A percentile compares a stretch with the other conserved stretches of the same genome.
Evolutionary conservation across 92 coral and sea anemone genomes (phyloP).

Genomic region (Parazoanthus atlanticus): DNA sequence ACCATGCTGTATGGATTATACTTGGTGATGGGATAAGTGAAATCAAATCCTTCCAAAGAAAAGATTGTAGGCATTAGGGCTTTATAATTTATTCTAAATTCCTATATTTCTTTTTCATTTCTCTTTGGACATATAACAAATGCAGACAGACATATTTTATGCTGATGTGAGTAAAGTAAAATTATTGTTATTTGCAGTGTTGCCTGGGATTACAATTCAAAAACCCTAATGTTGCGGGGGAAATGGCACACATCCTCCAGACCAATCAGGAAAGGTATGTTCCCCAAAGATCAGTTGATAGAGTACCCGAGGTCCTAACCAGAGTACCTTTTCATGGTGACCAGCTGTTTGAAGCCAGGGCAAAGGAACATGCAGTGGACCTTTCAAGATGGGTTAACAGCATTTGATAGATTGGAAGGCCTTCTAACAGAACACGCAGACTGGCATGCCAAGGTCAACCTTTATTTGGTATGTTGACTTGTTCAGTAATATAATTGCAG

Average conservation of each 20-base stretch:
- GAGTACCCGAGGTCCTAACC: background rate
- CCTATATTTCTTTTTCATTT: too few relatives aligned
- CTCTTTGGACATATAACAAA: too few relatives aligned
- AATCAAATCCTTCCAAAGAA: too few relatives aligned
- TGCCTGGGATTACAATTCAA: conserved; percentile 41
- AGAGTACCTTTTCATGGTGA: conserved; percentile 50
- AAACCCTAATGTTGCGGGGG: conserved; percentile 28
- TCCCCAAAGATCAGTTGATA: background rate
- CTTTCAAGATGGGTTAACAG: background rate
- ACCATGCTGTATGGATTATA: too few relatives aligned
- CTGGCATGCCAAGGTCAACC: background rate
- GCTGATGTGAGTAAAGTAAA: too few relatives aligned
- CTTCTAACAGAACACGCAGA: background rate
- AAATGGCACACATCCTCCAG: conserved; percentile 26
- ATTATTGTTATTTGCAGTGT: background rate
- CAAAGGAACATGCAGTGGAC: conserved; percentile 24
- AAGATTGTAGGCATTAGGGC: too few relatives aligned
- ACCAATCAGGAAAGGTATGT: conserved; percentile 32
- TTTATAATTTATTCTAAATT: too few relatives aligned
- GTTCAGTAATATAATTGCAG: too few relatives aligned
- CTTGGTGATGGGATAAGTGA: too few relatives aligned
- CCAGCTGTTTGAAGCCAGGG: background rate
- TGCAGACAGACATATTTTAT: too few relatives aligned
- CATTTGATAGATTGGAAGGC: background rate
- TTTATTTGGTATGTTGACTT: too few relatives aligned